Base-by-base conservation (phyloP, 2,888 invertebrate species). In the Trachelus troglodyta region DNA sequence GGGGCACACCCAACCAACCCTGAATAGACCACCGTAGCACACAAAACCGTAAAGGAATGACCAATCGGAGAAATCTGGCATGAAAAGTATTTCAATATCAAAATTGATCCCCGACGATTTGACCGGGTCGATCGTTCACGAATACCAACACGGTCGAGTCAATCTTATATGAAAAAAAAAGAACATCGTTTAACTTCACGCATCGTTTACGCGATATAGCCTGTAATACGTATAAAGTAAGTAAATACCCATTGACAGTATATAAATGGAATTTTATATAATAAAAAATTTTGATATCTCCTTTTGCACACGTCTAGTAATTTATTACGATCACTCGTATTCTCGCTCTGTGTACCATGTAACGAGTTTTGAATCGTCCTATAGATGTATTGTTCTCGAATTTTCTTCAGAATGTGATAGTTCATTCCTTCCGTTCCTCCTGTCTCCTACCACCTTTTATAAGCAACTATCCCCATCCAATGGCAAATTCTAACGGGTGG, bases 1-100 rank as follows among this genome's bases (percentile, higher is more conserved):
- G 30, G 34, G 34, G 74, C 34, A n/a, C 74, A 35, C 30, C 74
- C 74, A 37, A 23, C 74, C 74, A n/a, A 23, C 23, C 37, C 74
- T 37, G 74, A 74, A 74, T 74, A 34, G 74, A 23, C 34, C 34
- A 23, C 34, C 34, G 34, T 74, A 35, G 35, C 34, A 9, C n/a
- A 74, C 34, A 35, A 35, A 35, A 35, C 74, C 74, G 35, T 37
- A 37, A 74, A 34, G 35, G 74, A 74, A 74, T 74, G 74, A 74
- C 74, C 74, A 74, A 35, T 74, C 35, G 74, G 35, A 30, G 30
- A 34, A 74, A 71, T 71, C 71, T 71, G 12, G 71, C 71, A 71
- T 71, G 71, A 71, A 71, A 71, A 71, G 71, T 71, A 71, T 71
- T 71, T 34, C 71, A 71, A 31, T 71, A 71, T 71, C 11, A 34